Base-by-base conservation (phyloP, 2,797 vertebrate genomes). In the Mormyrus hasselquistii region DNA sequence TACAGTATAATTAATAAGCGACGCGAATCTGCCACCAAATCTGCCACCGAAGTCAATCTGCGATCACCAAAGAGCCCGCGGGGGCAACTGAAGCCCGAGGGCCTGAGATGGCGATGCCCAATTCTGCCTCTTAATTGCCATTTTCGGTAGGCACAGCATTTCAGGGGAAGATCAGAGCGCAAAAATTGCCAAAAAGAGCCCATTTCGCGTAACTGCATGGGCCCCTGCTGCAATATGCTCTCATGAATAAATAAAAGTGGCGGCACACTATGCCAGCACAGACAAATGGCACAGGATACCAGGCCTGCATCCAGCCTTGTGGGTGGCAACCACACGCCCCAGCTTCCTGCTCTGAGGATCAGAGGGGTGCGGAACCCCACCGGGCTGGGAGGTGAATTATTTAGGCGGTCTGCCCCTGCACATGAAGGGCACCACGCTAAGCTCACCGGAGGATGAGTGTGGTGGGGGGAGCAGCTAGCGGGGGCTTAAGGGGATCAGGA, bases 241-340 rank as follows among this genome's bases (percentile, higher is more conserved):
- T 87, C 88, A 92, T 94, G 90, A 94, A 93, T 93, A 92, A 92
- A 91, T 91, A 38, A 93, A 53, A 89, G 49, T 29, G 92, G 25
- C 25, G 65, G 62, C 90, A 89, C n/a, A 57, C 86, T 38, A 65
- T 34, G 38, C 55, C 34, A 62, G 86, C 10, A 14, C 34, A 41
- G 85, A 55, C 44, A 87, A 19, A 8, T 52, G 57, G 90, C 1
- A 9, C 87, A 89, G 34, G 50, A 87, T 87, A 4, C 62, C 5
- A 19, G 10, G 86, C 10, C 25, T 52, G 41, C 47, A 41, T 53
- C 65, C 59, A 53, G 19, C 16, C 79, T 9, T 65, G 59, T 25
- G 50, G 53, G 52, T 8, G 86, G 57, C 19, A 10, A 41, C 8
- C n/a, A 9, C 19, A 6, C 57, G 5, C 25, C 14, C 38, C 34